Evolutionary conservation across 2,113 vertebrate genomes (phyloP), one percentile per base, ranked within the genome.

Genomic region (Lipophrys pholis): DNA sequence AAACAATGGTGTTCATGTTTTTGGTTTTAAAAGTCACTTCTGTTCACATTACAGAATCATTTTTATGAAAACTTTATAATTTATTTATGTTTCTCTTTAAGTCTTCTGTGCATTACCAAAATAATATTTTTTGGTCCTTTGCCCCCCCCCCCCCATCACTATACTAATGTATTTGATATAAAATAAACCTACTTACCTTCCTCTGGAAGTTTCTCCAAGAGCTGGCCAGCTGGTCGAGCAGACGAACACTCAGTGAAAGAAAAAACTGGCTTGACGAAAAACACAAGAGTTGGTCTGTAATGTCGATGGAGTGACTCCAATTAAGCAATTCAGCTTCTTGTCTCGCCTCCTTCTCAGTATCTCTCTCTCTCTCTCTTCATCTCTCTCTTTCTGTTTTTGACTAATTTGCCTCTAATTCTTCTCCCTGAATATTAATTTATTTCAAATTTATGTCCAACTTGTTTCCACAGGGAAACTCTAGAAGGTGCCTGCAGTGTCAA

Each of bases 301-400:
- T 91, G 55, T 40, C 69, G 43, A 84, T 54, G 69, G 42, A 63
- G 87, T 93, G 94, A 94, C 83, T 93, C 82, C 79, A 92, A 91
- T 93, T 90, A 91, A 85, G 70, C 39, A 87, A 87, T 83, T 90
- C 2, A 62, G 76, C 74, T 80, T 74, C 58, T 66, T 63, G 6
- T 64, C 58, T 12, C 14, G 54, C 5, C 49, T 8, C 61, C 54
- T 66, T 78, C 52, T 30, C 21, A 30, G 21, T 30, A 30, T 30
- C 21, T 30, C 21, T 30, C 21, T 30, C 21, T 30, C 21, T 30
- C 21, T 30, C 21, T 30, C 21, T 30, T 4, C 4, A 2, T 30
- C 21, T 30, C 21, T 30, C 21, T 30, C 21, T 30, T 30, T 30
- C 21, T 30, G 2, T 30, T 30, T 30, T 30, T 30, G 21, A 30